phyloP scores from a whole-genome alignment of 2,113 vertebrate species.

The Lates calcarifer region DNA sequence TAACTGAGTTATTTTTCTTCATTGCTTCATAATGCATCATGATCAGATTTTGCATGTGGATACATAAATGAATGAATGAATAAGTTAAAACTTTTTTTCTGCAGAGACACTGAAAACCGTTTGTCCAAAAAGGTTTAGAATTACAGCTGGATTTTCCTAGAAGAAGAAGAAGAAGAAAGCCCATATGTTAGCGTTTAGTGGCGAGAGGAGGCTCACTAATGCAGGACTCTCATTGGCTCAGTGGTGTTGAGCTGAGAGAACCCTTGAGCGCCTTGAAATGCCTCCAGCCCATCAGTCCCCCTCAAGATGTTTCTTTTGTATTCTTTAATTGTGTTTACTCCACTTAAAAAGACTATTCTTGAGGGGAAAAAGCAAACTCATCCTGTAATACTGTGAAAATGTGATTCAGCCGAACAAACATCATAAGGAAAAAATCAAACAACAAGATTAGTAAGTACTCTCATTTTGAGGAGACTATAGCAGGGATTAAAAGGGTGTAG shows the following conservation, averaged over 20 bases:
- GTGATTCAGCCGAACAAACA: not conserved
- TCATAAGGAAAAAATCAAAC: not conserved
- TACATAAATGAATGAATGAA: too few relatives aligned
- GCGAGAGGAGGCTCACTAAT: slow-evolving; percentile 77
- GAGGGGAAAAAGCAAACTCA: not conserved
- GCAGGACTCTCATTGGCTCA: slow-evolving; percentile 77
- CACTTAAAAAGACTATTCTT: not conserved
- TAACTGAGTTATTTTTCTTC: not conserved
- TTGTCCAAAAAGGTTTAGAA: slow-evolving; percentile 26
- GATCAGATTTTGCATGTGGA: not conserved
- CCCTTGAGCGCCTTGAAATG: slow-evolving; percentile 20
- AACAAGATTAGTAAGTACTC: not conserved
- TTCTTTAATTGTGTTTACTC: slow-evolving; percentile 1
- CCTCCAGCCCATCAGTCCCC: slow-evolving; percentile 11
- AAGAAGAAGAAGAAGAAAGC: slow-evolving; percentile 21
- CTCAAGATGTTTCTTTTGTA: not conserved
- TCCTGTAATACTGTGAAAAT: not conserved
- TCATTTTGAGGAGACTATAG: not conserved
- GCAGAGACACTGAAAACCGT: not conserved
- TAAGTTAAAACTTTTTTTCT: not conserved
- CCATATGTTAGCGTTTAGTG: slow-evolving; percentile 79
- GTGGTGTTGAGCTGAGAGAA: slow-evolving; percentile 10
- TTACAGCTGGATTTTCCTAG: slow-evolving; percentile 34
- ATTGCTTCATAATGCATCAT: not conserved
- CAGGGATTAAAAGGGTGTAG: too few relatives aligned